Conservation (phyloP, 2,888 invertebrate species). For the Cantharis lateralis region DNA sequence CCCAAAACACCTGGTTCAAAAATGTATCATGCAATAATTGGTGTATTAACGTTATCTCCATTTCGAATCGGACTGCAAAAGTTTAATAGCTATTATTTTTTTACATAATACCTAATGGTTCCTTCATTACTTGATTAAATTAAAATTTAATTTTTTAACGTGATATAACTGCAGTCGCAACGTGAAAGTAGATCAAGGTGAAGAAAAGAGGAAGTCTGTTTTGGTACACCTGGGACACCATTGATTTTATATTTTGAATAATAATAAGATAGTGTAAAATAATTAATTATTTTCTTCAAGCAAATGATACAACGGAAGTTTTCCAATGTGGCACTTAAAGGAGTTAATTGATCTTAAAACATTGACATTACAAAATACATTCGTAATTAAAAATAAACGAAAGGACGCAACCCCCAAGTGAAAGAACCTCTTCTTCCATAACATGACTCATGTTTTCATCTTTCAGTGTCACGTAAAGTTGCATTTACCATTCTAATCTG, state of each 20-base stretch:
- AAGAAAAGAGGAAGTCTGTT: not conserved
- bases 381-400: not conserved
- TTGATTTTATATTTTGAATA: not conserved
- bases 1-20: not conserved
- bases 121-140: not conserved
- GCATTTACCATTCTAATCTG: no score
- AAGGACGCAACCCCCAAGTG: not conserved
- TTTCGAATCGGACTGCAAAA: not conserved
- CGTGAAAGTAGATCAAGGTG: not conserved
- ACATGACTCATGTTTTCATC: not conserved
- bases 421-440: not conserved
- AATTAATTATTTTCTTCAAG: not conserved
- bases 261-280: not conserved
- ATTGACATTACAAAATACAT: not conserved
- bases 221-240: not conserved
- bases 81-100: not conserved
- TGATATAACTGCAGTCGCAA: not conserved
- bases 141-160: not conserved
- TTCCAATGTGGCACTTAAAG: not conserved
- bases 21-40: not conserved
- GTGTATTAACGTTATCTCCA: not conserved
- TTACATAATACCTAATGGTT: not conserved
- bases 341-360: not conserved
- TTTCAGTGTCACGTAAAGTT: not conserved
- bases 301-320: not conserved